Evolutionary conservation across 2,797 vertebrate species (phyloP).

Genomic region (Mormyrus proboscirostris): DNA sequence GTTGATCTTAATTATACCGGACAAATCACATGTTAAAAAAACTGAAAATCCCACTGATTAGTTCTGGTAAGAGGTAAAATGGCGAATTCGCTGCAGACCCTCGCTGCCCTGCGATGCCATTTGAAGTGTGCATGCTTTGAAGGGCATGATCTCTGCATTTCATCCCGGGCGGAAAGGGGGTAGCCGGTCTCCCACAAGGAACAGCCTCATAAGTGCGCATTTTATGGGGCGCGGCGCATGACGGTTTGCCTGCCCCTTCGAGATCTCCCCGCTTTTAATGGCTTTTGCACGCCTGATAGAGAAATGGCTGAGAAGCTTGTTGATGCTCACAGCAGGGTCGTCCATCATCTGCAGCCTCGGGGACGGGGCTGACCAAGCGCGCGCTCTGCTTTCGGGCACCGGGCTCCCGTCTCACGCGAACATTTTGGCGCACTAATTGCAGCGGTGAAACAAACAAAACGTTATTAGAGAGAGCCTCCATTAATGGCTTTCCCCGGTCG

Average conservation of each 20-base stretch:
- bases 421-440: neutral
- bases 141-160: conserved; percentile 35
- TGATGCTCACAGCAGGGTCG: conserved; percentile 30
- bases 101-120: conserved; percentile 48
- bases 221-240: neutral
- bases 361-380: conserved; percentile 10
- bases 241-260: conserved; percentile 19
- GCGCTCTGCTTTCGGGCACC: neutral
- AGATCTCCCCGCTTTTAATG: conserved; percentile 50
- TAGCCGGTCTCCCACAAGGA: neutral
- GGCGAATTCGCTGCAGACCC: conserved; percentile 19
- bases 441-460: neutral
- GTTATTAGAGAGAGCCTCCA: neutral
- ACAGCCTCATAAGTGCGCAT: neutral
- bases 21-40: neutral
- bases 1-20: neutral
- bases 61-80: conserved; percentile 29
- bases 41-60: conserved; percentile 37
- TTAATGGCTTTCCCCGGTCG: neutral
- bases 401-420: neutral
- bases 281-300: conserved; percentile 47
- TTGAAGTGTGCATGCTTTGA: conserved; percentile 45
- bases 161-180: neutral
- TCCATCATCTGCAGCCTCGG: conserved; percentile 31
- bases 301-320: conserved; percentile 46